These are phyloP conservation scores for Proteles cristata DNA, from an alignment of 2,113 vertebrate genomes.

Conservation along the genomic window DNA sequence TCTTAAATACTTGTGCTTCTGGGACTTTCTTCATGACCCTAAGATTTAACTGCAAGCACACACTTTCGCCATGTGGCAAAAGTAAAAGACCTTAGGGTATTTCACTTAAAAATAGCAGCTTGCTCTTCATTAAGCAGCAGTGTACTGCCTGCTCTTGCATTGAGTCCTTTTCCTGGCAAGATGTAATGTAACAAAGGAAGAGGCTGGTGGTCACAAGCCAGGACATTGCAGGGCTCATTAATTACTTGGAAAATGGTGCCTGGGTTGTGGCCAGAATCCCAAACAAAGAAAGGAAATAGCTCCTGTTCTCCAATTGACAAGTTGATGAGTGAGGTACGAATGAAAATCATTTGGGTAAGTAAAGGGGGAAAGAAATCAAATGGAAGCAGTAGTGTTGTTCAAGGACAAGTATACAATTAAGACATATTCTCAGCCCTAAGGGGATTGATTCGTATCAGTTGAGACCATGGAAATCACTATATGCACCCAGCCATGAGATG, in stretches of 20 bases:
- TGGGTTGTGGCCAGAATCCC: conserved; percentile 70
- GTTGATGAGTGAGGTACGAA: conserved; percentile 58
- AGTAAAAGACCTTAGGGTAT: neutral
- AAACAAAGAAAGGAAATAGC: conserved; percentile 66
- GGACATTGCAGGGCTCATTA: conserved; percentile 68
- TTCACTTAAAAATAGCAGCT: conserved; percentile 56
- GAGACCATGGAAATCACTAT: conserved; percentile 54
- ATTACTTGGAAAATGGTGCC: conserved; percentile 70
- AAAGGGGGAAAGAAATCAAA: conserved; percentile 51
- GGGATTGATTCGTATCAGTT: conserved; percentile 55
- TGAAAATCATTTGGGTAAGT: conserved; percentile 54
- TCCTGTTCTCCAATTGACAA: conserved; percentile 47
- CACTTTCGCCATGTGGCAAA: neutral
- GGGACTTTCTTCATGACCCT: neutral
- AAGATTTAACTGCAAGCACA: neutral
- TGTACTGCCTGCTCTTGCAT: neutral
- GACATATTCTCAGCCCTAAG: neutral
- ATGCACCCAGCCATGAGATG: conserved; percentile 57
- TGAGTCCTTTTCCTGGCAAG: conserved; percentile 35
- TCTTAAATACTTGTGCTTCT: conserved; percentile 5
- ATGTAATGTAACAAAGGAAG: conserved; percentile 34
- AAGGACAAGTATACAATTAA: neutral
- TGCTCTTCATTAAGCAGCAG: neutral
- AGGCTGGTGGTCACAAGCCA: conserved; percentile 69
- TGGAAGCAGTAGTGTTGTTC: conserved; percentile 42